phyloP scores from a whole-genome alignment of 1,140 invertebrate species.

The Macrostomum lignano region DNA sequence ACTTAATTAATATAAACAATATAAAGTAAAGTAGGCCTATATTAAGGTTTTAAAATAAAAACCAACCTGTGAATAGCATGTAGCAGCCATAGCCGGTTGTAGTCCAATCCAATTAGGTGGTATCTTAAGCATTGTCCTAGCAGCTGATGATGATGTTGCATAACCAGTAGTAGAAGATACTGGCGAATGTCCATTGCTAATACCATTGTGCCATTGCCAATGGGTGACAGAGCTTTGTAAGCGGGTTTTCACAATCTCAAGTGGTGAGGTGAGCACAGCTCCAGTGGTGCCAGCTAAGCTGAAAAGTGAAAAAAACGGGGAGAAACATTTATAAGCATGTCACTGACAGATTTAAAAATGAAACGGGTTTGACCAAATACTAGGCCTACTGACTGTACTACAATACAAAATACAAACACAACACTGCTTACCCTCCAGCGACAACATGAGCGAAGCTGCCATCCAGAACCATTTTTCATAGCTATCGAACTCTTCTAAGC shows the following conservation, averaged over 20 bases:
- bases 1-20: no score
- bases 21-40: no score
- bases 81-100: neutral
- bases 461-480: no score
- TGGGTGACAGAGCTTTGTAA: constrained; percentile 50
- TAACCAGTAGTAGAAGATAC: neutral
- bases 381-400: neutral
- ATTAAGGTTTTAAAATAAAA: no score
- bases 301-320: no score
- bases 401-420: neutral
- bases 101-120: neutral
- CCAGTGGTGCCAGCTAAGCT: constrained; percentile 77
- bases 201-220: no score
- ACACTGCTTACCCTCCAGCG: constrained; percentile 1
- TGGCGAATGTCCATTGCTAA: constrained; percentile 1
- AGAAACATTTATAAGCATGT: no score
- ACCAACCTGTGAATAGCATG: neutral
- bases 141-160: neutral
- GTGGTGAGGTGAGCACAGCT: constrained; percentile 75
- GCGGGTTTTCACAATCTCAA: constrained; percentile 91
- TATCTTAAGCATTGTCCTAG: neutral
- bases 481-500: no score
- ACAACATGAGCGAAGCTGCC: no score
- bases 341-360: no score
- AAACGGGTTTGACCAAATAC: no score